Conservation (phyloP, 2,113 vertebrate genomes). For the Elephas maximus region DNA sequence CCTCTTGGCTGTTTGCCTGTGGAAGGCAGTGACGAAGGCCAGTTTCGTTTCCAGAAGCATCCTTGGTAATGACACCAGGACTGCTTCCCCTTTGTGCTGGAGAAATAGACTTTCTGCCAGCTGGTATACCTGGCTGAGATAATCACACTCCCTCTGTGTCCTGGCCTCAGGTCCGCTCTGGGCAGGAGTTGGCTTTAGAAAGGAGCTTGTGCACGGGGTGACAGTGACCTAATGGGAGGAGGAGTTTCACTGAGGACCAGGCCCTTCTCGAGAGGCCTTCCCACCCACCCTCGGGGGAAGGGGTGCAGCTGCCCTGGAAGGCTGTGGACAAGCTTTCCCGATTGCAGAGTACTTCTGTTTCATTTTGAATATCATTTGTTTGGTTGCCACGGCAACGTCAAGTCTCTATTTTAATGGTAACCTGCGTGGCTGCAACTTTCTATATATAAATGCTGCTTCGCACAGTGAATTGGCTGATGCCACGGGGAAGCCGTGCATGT, state of each 20-base stretch:
- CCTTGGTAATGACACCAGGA: background rate
- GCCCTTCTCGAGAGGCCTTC: background rate
- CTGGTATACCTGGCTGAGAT: background rate
- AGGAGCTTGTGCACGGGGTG: background rate
- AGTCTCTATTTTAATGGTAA: constrained; percentile 86
- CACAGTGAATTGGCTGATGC: constrained; percentile 87
- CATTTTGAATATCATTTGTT: constrained; percentile 85
- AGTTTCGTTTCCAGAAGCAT: constrained; percentile 4
- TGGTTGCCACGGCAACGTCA: constrained; percentile 86
- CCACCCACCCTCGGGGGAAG: constrained; percentile 54
- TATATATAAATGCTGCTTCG: constrained; percentile 91
- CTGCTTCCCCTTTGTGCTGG: background rate
- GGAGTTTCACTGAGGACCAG: background rate
- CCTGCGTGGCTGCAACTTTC: constrained; percentile 89
- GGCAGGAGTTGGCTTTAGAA: background rate
- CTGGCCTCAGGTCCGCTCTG: background rate
- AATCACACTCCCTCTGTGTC: background rate
- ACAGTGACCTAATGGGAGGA: constrained; percentile 63
- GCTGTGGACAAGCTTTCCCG: constrained; percentile 75
- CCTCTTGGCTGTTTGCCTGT: background rate
- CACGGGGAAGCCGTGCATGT: constrained; percentile 84
- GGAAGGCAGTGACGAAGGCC: background rate
- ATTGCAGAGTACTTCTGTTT: constrained; percentile 78
- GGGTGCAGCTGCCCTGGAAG: constrained; percentile 76
- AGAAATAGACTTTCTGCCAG: background rate